Evolutionary conservation across 2,888 invertebrate species (phyloP), one percentile per base, ranked within the genome.

Genomic region (Lochmaea capreae): DNA sequence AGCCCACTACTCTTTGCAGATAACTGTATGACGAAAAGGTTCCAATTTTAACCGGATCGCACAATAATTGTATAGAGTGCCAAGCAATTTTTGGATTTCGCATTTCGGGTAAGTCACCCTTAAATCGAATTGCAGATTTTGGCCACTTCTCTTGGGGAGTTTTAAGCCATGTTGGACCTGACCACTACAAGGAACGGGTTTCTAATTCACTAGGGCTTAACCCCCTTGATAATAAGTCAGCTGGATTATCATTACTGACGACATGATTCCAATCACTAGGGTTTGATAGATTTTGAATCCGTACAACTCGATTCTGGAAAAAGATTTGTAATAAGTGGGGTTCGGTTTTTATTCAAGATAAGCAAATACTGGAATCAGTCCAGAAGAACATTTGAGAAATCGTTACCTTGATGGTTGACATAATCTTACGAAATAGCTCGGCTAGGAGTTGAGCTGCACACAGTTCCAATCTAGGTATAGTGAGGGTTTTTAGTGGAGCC

Each of bases 401-500:
- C 3, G 46, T 11, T 1, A 72, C 42, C 4, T 70, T 57, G 12
- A 74, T 57, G n/a, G 74, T 65, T 33, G 14, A 63, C 16, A 14
- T 22, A 12, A 76, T 66, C 61, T 71, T 75, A 12, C 54, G 22
- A 49, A 63, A 33, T 58, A 79, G 65, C 18, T 67, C 46, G 26
- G 73, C 67, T 67, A 78, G 62, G n/a, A 78, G 22, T 18, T 67
- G 52, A 4, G 76, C 77, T 39, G 66, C 77, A 57, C 71, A 72
- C 11, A 79, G 62, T 58, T 79, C 77, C 11, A 78, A 54, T 11
- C 75, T 54, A 3, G 79, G 78, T 43, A 79, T 58, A 9, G 73
- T 77, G 43, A 75, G 39, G 3, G 57, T 18, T 72, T 78, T 77
- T 62, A 79, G 22, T 0, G 78, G 79, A 10, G 79, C 72, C 4